These are phyloP conservation scores for Prosopocoilus inquinatus DNA, from an alignment of 2,888 invertebrate species.

Conservation along the genomic window DNA sequence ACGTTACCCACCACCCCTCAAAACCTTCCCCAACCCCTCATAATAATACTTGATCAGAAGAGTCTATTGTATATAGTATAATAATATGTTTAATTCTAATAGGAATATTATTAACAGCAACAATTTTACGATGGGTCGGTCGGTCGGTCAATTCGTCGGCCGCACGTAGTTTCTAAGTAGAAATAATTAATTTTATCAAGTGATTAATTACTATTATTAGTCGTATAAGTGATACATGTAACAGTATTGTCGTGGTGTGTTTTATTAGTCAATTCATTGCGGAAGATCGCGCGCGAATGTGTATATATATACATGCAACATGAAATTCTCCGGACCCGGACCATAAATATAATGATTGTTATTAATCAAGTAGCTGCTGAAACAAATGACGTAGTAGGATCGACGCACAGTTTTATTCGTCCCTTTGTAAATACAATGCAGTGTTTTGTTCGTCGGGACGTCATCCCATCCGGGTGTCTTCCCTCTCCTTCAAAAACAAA, in stretches of 20 bases:
- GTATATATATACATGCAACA: background rate
- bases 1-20: background rate
- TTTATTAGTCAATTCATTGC: too few relatives aligned
- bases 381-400: background rate
- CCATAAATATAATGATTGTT: background rate
- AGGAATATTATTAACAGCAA: background rate
- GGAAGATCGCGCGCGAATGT: background rate
- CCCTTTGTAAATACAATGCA: background rate
- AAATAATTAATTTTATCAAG: background rate
- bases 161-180: background rate
- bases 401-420: slow-evolving; percentile 1
- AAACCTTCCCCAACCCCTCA: background rate
- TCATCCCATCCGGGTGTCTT: background rate
- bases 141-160: background rate
- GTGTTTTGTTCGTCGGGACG: background rate
- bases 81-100: background rate
- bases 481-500: background rate
- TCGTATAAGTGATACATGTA: background rate
- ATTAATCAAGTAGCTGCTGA: background rate
- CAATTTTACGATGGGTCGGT: background rate
- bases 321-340: background rate
- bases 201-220: background rate
- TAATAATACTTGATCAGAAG: background rate
- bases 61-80: background rate
- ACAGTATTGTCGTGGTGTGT: slow-evolving; percentile 1